Evolutionary conservation across 1,140 invertebrate species (phyloP).

Genomic region (Lepidurus couesii): DNA sequence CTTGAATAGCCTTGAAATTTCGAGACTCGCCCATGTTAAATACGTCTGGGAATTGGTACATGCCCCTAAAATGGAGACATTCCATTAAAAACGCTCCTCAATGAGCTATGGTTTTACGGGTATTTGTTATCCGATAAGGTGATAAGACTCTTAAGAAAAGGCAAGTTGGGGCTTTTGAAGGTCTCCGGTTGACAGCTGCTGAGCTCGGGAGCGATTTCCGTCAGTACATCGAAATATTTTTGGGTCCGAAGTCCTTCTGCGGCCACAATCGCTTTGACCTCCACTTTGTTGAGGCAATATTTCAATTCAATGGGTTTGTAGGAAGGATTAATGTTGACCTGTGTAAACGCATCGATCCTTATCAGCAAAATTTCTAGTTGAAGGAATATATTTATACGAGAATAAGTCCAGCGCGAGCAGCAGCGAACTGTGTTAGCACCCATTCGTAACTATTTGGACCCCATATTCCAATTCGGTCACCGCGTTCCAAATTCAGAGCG

Average conservation of each 20-base stretch:
- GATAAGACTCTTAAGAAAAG: slow-evolving; percentile 43
- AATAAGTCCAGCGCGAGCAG: slow-evolving; percentile 72
- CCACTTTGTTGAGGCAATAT: slow-evolving; percentile 73
- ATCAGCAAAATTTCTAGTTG: not conserved
- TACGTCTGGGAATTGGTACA: slow-evolving; percentile 44
- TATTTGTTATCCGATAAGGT: slow-evolving; percentile 43
- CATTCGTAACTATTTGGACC: slow-evolving; percentile 79
- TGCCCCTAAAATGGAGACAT: slow-evolving; percentile 38
- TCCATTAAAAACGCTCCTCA: not conserved
- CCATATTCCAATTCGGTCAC: slow-evolving; percentile 83
- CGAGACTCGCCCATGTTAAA: slow-evolving; percentile 41
- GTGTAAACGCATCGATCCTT: slow-evolving; percentile 31
- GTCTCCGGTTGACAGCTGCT: slow-evolving; percentile 37
- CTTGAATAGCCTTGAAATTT: slow-evolving; percentile 43
- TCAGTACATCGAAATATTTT: slow-evolving; percentile 66
- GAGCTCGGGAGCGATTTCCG: slow-evolving; percentile 46
- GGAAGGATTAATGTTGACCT: slow-evolving; percentile 78
- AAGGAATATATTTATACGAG: slow-evolving; percentile 52
- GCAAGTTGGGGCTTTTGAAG: slow-evolving; percentile 41
- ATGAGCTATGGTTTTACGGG: slow-evolving; percentile 37
- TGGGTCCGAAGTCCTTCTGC: slow-evolving; percentile 59
- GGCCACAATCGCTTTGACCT: slow-evolving; percentile 63
- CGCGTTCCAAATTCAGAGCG: slow-evolving; percentile 65
- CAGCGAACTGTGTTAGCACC: slow-evolving; percentile 69
- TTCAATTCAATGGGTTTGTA: slow-evolving; percentile 70